Conservation (phyloP, 1,140 invertebrate species). For the Ericerus pela region DNA sequence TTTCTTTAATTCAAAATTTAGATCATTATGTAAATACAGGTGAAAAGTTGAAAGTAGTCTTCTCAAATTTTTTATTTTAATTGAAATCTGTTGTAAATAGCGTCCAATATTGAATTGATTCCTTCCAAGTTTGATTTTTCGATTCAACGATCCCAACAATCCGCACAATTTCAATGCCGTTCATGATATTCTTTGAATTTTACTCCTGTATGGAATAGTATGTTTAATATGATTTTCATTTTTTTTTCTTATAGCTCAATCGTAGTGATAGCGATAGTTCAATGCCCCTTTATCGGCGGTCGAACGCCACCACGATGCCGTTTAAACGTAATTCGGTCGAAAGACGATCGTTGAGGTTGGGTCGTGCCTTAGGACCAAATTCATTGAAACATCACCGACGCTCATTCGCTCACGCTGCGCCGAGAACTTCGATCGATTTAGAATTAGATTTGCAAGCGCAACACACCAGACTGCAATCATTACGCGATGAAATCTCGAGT, state of each 20-base stretch:
- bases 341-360: conserved; percentile 68
- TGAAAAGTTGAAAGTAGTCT: no score
- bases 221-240: not conserved
- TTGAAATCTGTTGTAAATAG: no score
- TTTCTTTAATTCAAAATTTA: no score
- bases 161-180: not conserved
- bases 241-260: conserved; percentile 52
- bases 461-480: conserved; percentile 59
- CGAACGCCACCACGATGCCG: conserved; percentile 34
- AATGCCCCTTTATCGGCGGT: conserved; percentile 72
- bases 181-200: no score
- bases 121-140: no score
- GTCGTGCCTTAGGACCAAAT: conserved; percentile 28
- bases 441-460: conserved; percentile 83
- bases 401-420: conserved; percentile 20
- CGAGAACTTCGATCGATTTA: conserved; percentile 75
- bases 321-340: conserved; percentile 84
- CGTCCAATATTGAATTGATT: no score
- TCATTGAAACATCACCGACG: conserved; percentile 12
- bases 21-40: no score
- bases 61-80: no score
- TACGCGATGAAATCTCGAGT: conserved; percentile 67
- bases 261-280: conserved; percentile 92
- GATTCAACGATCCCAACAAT: not conserved
- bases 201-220: no score